These are phyloP conservation scores for Perccottus glenii DNA, from an alignment of 2,113 vertebrate species.

Conservation along the genomic window DNA sequence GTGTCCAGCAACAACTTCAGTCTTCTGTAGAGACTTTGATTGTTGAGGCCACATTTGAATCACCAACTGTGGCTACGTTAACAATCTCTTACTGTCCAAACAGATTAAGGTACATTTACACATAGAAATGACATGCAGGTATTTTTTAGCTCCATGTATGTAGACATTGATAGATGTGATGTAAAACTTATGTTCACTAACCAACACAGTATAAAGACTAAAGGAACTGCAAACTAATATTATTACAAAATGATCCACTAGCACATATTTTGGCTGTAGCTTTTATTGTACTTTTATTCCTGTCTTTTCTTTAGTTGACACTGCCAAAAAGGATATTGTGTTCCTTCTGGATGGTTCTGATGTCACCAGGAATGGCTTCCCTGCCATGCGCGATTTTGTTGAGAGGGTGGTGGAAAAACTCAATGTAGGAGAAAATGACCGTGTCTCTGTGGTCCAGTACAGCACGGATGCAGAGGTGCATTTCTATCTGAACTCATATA, in stretches of 20 bases:
- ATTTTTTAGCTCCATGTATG: not conserved
- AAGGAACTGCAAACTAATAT: too few relatives aligned
- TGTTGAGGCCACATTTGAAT: not conserved
- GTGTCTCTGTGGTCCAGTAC: constrained; percentile 42
- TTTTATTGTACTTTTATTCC: not conserved
- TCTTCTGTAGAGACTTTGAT: not conserved
- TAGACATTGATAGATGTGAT: not conserved
- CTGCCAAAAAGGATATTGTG: constrained; percentile 18
- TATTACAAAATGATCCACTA: not conserved
- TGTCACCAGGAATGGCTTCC: constrained; percentile 55
- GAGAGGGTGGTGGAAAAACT: constrained; percentile 41
- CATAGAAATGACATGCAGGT: not conserved
- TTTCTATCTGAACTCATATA: constrained; percentile 44
- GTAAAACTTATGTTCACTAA: not conserved
- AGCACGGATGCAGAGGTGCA: constrained; percentile 43
- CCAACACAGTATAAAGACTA: not conserved
- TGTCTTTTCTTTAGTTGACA: not conserved
- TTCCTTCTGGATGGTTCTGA: constrained; percentile 67
- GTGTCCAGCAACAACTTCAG: constrained; percentile 23
- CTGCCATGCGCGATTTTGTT: constrained; percentile 56
- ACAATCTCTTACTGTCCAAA: not conserved
- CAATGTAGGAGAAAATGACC: constrained; percentile 39
- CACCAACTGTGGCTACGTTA: constrained; percentile 31
- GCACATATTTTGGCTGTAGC: not conserved
- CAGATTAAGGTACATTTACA: too few relatives aligned